phyloP scores from a whole-genome alignment of 2,113 vertebrate genomes.

The Cryptotis parvus region DNA sequence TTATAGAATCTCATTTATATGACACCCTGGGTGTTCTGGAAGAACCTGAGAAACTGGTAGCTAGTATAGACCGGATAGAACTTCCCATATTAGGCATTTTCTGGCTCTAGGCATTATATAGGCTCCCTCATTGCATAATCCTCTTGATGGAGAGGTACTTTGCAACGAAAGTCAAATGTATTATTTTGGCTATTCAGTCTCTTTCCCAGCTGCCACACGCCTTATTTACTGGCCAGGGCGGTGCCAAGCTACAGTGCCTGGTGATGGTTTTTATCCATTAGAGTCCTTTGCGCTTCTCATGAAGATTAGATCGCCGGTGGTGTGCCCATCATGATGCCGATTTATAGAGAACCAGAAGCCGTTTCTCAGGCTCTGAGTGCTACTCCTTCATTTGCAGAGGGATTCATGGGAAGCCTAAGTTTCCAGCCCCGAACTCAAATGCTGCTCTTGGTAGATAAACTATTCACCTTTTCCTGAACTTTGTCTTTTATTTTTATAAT shows the following conservation, averaged over 20 bases:
- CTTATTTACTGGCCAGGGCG: conserved; percentile 73
- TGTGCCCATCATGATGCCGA: conserved; percentile 45
- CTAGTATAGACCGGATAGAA: conserved; percentile 59
- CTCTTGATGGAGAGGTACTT: conserved; percentile 81
- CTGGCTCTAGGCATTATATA: conserved; percentile 50
- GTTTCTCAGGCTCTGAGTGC: conserved; percentile 34
- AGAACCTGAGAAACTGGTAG: conserved; percentile 77
- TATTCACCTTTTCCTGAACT: conserved; percentile 6
- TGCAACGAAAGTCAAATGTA: conserved; percentile 75
- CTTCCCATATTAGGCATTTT: conserved; percentile 74
- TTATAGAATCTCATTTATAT: conserved; percentile 72
- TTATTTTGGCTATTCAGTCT: conserved; percentile 80
- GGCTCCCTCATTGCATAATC: conserved; percentile 75
- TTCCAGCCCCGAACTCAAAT: neutral
- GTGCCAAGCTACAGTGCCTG: conserved; percentile 80
- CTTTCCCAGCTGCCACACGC: conserved; percentile 80
- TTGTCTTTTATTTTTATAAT: conserved; percentile 13
- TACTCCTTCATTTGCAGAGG: neutral
- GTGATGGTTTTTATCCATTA: conserved; percentile 63
- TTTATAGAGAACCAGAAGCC: conserved; percentile 66
- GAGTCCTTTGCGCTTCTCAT: conserved; percentile 66
- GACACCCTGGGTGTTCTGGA: conserved; percentile 79
- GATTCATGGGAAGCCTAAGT: conserved; percentile 8
- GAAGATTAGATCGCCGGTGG: conserved; percentile 53
- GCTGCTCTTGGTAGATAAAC: neutral